phyloP scores from a whole-genome alignment of 2,888 invertebrate species.

The Lepeophtheirus nordmannii region DNA sequence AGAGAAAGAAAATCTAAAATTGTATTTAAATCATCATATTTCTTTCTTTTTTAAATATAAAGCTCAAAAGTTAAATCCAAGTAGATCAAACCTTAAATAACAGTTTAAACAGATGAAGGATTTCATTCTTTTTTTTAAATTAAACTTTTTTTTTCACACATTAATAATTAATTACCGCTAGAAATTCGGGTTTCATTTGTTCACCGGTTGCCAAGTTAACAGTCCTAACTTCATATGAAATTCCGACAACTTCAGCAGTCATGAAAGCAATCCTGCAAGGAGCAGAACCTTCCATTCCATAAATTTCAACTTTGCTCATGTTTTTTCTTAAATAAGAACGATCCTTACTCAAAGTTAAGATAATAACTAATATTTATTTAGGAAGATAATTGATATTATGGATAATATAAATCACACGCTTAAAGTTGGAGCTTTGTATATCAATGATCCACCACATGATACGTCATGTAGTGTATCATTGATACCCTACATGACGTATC shows the following conservation, averaged over 20 bases:
- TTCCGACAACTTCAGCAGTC: constrained; percentile 39
- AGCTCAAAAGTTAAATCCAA: not conserved
- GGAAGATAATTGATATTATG: too few species aligned
- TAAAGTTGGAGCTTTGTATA: too few species aligned
- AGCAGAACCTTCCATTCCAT: constrained; percentile 48
- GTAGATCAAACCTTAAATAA: not conserved
- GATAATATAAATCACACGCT: too few species aligned
- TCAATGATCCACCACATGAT: too few species aligned
- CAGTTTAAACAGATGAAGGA: too few species aligned
- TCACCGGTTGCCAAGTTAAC: constrained; percentile 47
- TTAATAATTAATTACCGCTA: constrained; percentile 30
- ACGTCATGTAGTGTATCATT: too few species aligned
- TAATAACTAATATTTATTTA: too few species aligned
- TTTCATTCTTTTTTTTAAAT: not conserved
- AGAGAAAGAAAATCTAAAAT: too few species aligned
- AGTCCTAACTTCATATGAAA: constrained; percentile 48
- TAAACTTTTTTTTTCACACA: not conserved
- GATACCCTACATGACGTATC: too few species aligned
- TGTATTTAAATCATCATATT: too few species aligned
- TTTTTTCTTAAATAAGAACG: constrained; percentile 27
- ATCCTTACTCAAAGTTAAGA: too few species aligned
- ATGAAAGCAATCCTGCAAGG: constrained; percentile 45
- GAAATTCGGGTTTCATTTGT: constrained; percentile 47
- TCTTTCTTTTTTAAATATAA: not conserved
- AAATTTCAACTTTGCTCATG: constrained; percentile 41